These are phyloP conservation scores for Orchesella cincta DNA, from an alignment of 1,140 invertebrate genomes.

Conservation along the genomic window DNA sequence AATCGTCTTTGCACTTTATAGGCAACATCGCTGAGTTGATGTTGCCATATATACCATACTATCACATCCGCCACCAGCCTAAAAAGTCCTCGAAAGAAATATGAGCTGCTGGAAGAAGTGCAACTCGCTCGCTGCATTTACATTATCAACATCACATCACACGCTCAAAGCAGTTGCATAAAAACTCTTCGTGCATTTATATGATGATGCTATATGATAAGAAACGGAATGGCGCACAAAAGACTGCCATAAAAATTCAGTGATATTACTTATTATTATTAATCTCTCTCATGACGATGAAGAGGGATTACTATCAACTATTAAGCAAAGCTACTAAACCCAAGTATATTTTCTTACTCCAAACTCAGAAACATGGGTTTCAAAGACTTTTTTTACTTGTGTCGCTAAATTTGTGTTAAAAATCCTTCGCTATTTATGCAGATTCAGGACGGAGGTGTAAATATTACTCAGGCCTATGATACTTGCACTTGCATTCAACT, in stretches of 20 bases:
- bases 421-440: not conserved
- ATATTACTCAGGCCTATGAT: not conserved
- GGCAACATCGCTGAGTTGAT: too few relatives aligned
- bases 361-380: not conserved
- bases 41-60: not conserved
- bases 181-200: not conserved
- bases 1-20: not conserved
- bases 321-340: not conserved
- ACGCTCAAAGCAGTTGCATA: not conserved
- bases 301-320: not conserved
- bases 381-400: not conserved
- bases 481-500: not conserved
- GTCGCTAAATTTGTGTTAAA: not conserved
- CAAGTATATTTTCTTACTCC: not conserved
- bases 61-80: not conserved
- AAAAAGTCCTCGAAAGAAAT: not conserved
- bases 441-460: not conserved
- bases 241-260: not conserved
- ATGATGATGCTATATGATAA: not conserved
- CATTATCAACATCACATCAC: not conserved
- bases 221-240: not conserved
- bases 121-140: not conserved
- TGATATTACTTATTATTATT: not conserved
- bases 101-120: conserved; percentile 8
- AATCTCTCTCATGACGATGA: not conserved